Evolutionary conservation across 2,797 vertebrate species (phyloP).

Genomic region (Pangasius larnaudii): DNA sequence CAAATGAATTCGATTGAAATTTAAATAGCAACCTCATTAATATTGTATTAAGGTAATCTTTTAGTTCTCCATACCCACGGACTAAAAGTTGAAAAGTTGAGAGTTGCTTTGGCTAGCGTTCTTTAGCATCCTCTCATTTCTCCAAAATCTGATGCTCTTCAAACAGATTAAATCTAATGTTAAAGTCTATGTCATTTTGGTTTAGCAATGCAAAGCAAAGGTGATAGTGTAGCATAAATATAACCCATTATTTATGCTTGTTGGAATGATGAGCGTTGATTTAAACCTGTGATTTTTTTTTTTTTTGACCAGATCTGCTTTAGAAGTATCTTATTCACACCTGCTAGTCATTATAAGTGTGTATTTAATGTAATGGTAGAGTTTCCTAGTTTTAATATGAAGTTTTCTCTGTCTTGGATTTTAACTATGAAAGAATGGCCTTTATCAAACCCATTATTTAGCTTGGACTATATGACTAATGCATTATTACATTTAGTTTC

Average conservation of each 20-base stretch:
- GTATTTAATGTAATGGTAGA: too few relatives aligned
- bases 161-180: background rate
- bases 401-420: slow-evolving; percentile 15
- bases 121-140: background rate
- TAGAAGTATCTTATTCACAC: background rate
- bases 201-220: background rate
- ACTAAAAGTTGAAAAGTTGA: background rate
- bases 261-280: background rate
- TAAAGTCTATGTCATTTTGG: background rate
- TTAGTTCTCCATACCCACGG: background rate
- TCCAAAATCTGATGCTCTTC: background rate
- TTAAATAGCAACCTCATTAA: background rate
- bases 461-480: slow-evolving; percentile 42
- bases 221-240: background rate
- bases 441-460: slow-evolving; percentile 41
- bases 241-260: background rate
- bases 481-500: slow-evolving; percentile 41
- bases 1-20: background rate
- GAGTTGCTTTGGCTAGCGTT: background rate
- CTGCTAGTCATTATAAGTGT: background rate
- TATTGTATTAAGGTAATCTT: background rate
- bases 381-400: slow-evolving; percentile 7
- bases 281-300: background rate
- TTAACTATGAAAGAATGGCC: slow-evolving; percentile 15
- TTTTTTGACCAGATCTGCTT: background rate